Conservation (phyloP, 2,113 vertebrate species). For the Oryzias woworae region DNA sequence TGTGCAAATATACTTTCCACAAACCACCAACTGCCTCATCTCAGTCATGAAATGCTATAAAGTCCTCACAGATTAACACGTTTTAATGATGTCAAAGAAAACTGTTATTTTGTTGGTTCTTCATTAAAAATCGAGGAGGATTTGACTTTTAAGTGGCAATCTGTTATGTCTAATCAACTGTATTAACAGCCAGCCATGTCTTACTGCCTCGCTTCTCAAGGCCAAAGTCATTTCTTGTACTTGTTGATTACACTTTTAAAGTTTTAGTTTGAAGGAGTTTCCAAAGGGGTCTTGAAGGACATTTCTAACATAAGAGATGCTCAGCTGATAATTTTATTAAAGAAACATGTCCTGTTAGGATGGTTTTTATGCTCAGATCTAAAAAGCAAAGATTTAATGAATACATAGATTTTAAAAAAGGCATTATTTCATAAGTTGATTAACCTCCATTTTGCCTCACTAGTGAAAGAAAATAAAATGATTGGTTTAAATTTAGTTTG, state of each 20-base stretch:
- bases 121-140: neutral
- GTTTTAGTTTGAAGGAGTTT: slow-evolving; percentile 11
- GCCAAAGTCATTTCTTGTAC: neutral
- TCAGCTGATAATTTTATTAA: slow-evolving; percentile 2
- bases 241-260: slow-evolving; percentile 4
- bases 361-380: neutral
- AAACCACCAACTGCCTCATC: too few species aligned
- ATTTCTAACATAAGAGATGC: neutral
- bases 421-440: neutral
- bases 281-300: neutral
- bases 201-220: neutral
- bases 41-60: too few species aligned
- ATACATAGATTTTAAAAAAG: slow-evolving; percentile 18
- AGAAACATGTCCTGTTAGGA: neutral
- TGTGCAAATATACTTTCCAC: too few species aligned
- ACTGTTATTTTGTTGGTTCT: slow-evolving; percentile 8
- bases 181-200: neutral
- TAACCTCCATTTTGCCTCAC: slow-evolving; percentile 13
- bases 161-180: neutral
- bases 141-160: neutral
- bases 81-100: too few species aligned
- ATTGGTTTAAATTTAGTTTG: too few species aligned
- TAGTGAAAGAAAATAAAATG: too few species aligned
- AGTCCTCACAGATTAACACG: too few species aligned
- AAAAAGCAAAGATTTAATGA: neutral